Percentiles rank a stretch among this genome's conserved stretches.
Evolutionary conservation across 2,797 vertebrate species (phyloP).

Genomic region (Mionectes olivaceus): DNA sequence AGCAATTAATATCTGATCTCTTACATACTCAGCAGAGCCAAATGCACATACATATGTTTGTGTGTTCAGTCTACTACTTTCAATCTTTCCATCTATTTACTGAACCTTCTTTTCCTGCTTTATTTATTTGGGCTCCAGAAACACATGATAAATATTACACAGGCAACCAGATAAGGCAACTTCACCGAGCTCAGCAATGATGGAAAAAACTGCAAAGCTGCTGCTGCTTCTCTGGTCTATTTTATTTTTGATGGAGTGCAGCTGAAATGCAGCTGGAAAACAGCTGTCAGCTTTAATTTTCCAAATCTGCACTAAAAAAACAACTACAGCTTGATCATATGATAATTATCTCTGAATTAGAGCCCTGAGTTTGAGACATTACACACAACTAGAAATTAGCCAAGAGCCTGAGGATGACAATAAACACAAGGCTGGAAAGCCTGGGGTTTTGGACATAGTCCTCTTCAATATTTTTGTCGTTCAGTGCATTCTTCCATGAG

Average conservation of each 20-base stretch:
- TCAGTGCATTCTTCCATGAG: conserved; percentile 4
- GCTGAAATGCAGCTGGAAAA: conserved; percentile 71
- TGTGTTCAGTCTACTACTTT: not conserved
- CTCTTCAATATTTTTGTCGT: conserved; percentile 16
- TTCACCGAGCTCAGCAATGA: not conserved
- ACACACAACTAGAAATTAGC: conserved; percentile 59
- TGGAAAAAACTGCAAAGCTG: conserved; percentile 39
- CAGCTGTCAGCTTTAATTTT: conserved; percentile 72
- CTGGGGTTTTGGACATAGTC: not conserved
- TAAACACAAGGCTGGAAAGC: conserved; percentile 56
- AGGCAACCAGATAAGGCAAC: conserved; percentile 25
- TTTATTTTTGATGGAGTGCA: conserved; percentile 53
- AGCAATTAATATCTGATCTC: not conserved
- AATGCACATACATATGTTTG: not conserved
- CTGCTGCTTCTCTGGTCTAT: not conserved
- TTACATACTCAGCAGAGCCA: not conserved
- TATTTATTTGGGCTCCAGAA: conserved; percentile 50
- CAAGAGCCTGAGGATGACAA: conserved; percentile 62
- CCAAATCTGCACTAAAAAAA: conserved; percentile 70
- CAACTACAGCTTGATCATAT: conserved; percentile 62
- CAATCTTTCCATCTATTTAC: not conserved
- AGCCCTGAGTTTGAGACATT: conserved; percentile 34
- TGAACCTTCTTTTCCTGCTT: conserved; percentile 41
- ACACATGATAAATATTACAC: conserved; percentile 34
- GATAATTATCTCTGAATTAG: conserved; percentile 71